A percentile compares a stretch with the other conserved stretches of the same genome.
These are phyloP conservation scores for Pseudococcus longispinus DNA, from an alignment of 2,888 invertebrate genomes.

Conservation along the genomic window DNA sequence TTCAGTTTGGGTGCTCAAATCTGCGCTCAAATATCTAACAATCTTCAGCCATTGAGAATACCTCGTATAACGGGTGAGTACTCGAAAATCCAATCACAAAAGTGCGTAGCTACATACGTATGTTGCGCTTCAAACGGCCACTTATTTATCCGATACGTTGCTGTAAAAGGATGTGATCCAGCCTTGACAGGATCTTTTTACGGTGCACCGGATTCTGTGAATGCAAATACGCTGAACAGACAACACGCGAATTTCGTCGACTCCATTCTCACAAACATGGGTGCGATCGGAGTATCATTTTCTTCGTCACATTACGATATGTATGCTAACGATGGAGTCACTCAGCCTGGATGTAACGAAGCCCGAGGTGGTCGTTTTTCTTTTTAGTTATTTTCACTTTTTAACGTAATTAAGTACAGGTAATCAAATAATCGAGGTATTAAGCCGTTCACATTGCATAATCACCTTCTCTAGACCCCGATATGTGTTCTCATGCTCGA, in stretches of 20 bases:
- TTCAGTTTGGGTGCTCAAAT: slow-evolving; percentile 73
- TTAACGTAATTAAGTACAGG: too few relatives aligned
- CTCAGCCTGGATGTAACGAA: slow-evolving; percentile 69
- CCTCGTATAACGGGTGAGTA: slow-evolving; percentile 67
- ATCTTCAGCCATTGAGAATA: slow-evolving; percentile 63
- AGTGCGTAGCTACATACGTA: too few relatives aligned
- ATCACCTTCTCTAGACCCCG: neutral
- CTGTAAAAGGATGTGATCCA: slow-evolving; percentile 60
- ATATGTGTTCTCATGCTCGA: slow-evolving; percentile 69
- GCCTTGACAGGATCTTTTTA: slow-evolving; percentile 60
- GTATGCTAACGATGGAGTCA: slow-evolving; percentile 62
- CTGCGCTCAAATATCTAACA: slow-evolving; percentile 67
- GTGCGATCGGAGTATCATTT: slow-evolving; percentile 59
- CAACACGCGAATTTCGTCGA: slow-evolving; percentile 61
- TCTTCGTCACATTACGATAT: slow-evolving; percentile 61
- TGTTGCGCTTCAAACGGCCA: neutral
- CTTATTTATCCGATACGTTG: neutral
- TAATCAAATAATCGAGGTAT: neutral
- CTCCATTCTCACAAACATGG: slow-evolving; percentile 61
- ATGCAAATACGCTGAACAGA: slow-evolving; percentile 59
- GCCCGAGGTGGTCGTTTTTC: neutral
- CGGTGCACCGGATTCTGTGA: slow-evolving; percentile 54
- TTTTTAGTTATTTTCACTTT: neutral
- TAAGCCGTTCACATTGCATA: too few relatives aligned
- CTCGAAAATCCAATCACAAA: neutral